A percentile compares a stretch with the other conserved stretches of the same genome.
Evolutionary conservation across 2,888 invertebrate genomes (phyloP).

Genomic region (Rotaria sp.): DNA sequence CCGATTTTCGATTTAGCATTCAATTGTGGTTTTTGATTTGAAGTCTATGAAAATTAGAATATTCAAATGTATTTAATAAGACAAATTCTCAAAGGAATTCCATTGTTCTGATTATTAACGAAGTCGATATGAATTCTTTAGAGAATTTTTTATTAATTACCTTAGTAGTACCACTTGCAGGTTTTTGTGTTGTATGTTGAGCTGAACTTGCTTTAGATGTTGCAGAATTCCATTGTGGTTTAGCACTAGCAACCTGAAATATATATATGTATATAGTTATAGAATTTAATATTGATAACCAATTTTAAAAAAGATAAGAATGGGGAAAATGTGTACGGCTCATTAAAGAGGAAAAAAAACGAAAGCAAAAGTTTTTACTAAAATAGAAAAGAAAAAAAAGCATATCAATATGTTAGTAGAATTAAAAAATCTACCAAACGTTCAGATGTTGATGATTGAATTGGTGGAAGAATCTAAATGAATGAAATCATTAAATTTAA

Average conservation of each 20-base stretch:
- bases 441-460: background rate
- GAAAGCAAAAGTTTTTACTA: background rate
- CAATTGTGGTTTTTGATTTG: slow-evolving; percentile 31
- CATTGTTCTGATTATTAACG: no score
- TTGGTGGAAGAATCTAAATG: background rate
- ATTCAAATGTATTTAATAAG: background rate
- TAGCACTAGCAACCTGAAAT: background rate
- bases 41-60: background rate
- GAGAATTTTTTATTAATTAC: background rate
- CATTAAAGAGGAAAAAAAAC: background rate
- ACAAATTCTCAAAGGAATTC: no score
- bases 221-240: background rate
- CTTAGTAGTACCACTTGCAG: slow-evolving; percentile 29
- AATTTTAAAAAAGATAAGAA: background rate
- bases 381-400: background rate
- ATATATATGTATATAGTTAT: background rate
- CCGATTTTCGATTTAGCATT: slow-evolving; percentile 32
- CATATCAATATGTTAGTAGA: no score
- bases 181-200: slow-evolving; percentile 23
- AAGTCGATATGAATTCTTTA: no score
- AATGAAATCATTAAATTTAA: background rate
- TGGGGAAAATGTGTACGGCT: background rate
- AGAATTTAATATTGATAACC: background rate
- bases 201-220: slow-evolving; percentile 30
- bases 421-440: background rate